A percentile compares a stretch with the other conserved stretches of the same genome.
Evolutionary conservation across 2,113 vertebrate genomes (phyloP).

Genomic region (Typhlomys cinereus): DNA sequence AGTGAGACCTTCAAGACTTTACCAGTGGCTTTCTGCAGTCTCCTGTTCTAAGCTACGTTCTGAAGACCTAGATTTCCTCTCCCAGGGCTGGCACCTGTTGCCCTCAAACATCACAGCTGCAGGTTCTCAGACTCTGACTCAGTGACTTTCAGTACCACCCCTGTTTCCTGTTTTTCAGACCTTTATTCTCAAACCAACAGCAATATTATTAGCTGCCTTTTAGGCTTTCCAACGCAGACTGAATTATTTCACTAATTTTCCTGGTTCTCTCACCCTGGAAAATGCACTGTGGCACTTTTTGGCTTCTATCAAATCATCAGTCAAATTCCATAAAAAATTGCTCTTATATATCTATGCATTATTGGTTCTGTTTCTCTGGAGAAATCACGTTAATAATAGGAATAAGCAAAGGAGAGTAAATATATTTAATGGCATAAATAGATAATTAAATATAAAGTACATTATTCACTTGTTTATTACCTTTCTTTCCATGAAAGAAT

Average conservation of each 20-base stretch:
- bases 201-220: not conserved
- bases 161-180: not conserved
- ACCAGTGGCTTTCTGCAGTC: no score
- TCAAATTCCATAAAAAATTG: not conserved
- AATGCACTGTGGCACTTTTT: no score
- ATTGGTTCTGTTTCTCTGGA: not conserved
- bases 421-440: not conserved
- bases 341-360: not conserved
- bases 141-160: not conserved
- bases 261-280: no score
- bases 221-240: no score
- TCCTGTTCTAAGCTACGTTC: no score
- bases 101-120: not conserved
- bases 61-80: not conserved
- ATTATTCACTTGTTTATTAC: not conserved
- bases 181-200: not conserved
- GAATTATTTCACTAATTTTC: no score
- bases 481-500: not conserved
- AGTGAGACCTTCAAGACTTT: no score
- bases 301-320: not conserved
- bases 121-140: not conserved
- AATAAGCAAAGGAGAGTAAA: not conserved
- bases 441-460: not conserved
- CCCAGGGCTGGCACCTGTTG: not conserved
- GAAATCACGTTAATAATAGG: not conserved